These are phyloP conservation scores for Dipodomys stephensi DNA, from an alignment of 2,113 vertebrate genomes.

Conservation along the genomic window DNA sequence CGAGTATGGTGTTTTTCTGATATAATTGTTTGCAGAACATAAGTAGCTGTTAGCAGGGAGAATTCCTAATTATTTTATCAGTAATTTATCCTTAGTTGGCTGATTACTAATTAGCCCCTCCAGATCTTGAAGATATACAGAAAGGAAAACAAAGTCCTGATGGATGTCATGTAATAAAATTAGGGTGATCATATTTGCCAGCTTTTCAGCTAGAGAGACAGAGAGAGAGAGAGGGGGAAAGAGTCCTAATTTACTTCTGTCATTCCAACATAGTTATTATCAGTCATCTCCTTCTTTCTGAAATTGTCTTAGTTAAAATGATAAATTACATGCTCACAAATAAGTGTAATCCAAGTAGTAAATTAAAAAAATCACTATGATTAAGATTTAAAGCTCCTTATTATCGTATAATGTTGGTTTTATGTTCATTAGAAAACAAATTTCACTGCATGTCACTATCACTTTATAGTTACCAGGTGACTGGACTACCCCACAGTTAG, in stretches of 20 bases:
- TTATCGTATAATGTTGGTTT: slow-evolving; percentile 21
- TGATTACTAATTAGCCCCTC: slow-evolving; percentile 18
- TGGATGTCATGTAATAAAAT: neutral
- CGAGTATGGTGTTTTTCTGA: neutral
- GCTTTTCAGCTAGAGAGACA: neutral
- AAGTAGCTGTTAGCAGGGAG: neutral
- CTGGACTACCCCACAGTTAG: neutral
- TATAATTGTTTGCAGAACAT: neutral
- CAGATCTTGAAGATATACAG: neutral
- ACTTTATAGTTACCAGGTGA: neutral
- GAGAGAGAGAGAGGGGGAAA: neutral
- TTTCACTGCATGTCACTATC: neutral
- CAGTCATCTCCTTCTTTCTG: slow-evolving; percentile 33
- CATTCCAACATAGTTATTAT: slow-evolving; percentile 29
- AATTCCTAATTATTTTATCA: slow-evolving; percentile 55
- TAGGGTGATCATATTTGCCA: neutral
- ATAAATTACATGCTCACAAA: slow-evolving; percentile 21
- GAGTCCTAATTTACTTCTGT: slow-evolving; percentile 39
- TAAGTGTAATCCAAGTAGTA: slow-evolving; percentile 23
- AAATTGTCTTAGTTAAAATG: slow-evolving; percentile 57
- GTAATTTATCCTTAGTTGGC: neutral
- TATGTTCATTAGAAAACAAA: slow-evolving; percentile 44
- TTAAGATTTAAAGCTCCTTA: slow-evolving; percentile 43
- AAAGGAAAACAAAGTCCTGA: slow-evolving; percentile 23
- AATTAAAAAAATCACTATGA: slow-evolving; percentile 37